phyloP scores from a whole-genome alignment of 1,140 invertebrate species.

The Nephila pilipes region DNA sequence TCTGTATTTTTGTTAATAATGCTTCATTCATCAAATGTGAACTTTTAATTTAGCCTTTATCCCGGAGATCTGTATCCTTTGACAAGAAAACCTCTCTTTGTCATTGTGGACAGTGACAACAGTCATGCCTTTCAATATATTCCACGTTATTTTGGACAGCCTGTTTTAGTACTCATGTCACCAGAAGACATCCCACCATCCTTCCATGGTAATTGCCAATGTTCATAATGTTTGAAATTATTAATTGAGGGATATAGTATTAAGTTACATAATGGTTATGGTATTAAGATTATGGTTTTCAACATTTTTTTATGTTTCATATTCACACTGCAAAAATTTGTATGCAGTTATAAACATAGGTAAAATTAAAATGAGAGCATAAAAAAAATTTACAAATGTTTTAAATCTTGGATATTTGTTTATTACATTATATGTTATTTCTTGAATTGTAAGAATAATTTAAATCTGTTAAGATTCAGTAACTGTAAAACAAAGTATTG shows the following conservation, averaged over 20 bases:
- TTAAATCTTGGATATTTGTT: too few species aligned
- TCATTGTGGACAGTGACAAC: constrained; percentile 97
- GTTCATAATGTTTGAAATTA: background rate
- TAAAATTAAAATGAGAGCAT: too few species aligned
- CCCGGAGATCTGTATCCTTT: constrained; percentile 96
- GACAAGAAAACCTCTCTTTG: constrained; percentile 94
- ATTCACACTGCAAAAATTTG: background rate
- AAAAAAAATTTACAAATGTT: too few species aligned
- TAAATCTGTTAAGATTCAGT: too few species aligned
- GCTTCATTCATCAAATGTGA: background rate
- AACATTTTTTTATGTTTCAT: background rate
- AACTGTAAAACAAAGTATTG: too few species aligned
- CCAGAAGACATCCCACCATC: constrained; percentile 92
- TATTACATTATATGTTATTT: too few species aligned
- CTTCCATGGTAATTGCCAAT: constrained; percentile 86
- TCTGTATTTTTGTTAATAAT: background rate
- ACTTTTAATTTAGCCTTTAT: constrained; percentile 85
- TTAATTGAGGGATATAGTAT: too few species aligned
- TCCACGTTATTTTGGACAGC: constrained; percentile 95
- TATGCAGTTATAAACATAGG: background rate
- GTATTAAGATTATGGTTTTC: background rate
- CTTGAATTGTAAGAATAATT: too few species aligned
- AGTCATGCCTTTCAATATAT: constrained; percentile 96
- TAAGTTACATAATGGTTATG: background rate
- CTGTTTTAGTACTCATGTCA: constrained; percentile 96